These are phyloP conservation scores for Ryuthela nishihirai DNA, from an alignment of 2,888 invertebrate genomes.

Conservation along the genomic window DNA sequence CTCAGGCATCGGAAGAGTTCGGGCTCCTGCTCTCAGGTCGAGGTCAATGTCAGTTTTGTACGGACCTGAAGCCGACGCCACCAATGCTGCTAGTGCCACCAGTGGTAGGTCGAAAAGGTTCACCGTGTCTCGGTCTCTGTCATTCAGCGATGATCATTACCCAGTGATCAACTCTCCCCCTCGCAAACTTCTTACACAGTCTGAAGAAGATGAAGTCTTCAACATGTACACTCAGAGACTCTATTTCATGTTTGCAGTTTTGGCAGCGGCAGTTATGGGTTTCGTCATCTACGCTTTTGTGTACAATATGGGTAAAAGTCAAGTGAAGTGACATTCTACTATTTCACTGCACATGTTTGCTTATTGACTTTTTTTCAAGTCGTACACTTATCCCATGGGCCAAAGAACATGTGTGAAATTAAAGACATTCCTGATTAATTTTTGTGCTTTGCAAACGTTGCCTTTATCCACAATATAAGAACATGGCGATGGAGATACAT, in stretches of 20 bases:
- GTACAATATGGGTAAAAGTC: slow-evolving; percentile 5
- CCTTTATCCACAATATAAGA: no score
- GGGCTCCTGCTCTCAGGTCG: slow-evolving; percentile 19
- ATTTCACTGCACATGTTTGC: no score
- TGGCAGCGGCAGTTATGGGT: slow-evolving; percentile 14
- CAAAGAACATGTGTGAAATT: no score
- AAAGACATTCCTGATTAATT: no score
- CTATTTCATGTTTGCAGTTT: slow-evolving; percentile 15
- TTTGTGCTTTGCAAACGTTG: no score
- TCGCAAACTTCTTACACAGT: slow-evolving; percentile 7
- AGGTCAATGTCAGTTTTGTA: slow-evolving; percentile 27
- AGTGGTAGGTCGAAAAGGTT: background rate
- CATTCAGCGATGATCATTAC: slow-evolving; percentile 15
- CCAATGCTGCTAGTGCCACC: background rate
- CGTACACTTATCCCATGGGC: no score
- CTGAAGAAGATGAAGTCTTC: slow-evolving; percentile 30
- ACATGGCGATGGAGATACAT: no score
- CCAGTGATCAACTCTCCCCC: background rate
- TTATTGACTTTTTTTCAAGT: no score
- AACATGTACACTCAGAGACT: slow-evolving; percentile 11
- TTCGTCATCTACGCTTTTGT: slow-evolving; percentile 20
- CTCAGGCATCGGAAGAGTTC: slow-evolving; percentile 5
- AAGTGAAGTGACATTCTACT: no score
- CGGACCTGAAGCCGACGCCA: background rate
- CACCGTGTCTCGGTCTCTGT: slow-evolving; percentile 20